Conservation (phyloP, 2,888 invertebrate species). For the Rhopalosiphum nymphaeae region DNA sequence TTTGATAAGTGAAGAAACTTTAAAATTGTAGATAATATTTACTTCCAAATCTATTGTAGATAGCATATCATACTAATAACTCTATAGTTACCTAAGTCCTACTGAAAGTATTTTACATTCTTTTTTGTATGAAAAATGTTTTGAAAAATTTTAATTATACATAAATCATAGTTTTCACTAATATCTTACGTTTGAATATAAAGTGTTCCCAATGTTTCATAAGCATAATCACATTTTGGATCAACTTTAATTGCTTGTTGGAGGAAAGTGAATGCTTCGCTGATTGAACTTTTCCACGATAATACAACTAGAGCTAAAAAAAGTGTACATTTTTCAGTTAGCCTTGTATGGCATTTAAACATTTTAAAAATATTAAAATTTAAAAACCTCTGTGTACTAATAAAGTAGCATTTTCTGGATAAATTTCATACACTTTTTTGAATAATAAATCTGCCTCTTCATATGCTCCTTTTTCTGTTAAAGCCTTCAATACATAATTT, state of each 20-base stretch:
- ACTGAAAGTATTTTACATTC: neutral
- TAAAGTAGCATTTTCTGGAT: constrained; percentile 87
- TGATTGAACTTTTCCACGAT: constrained; percentile 87
- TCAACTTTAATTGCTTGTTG: constrained; percentile 88
- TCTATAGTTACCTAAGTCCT: neutral
- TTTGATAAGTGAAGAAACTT: neutral
- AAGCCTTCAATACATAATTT: constrained; percentile 69
- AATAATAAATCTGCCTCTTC: constrained; percentile 86
- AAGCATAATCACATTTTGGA: constrained; percentile 93
- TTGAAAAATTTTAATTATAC: neutral
- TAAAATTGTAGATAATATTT: neutral
- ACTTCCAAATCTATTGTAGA: neutral
- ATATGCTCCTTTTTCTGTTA: constrained; percentile 84
- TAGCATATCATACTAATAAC: neutral
- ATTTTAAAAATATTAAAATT: neutral
- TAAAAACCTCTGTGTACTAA: constrained; percentile 85
- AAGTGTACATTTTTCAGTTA: neutral
- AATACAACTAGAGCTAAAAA: constrained; percentile 70
- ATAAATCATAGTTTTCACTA: neutral
- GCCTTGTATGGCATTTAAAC: neutral
- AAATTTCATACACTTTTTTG: constrained; percentile 83
- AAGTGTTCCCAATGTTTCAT: constrained; percentile 93
- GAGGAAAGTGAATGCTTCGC: constrained; percentile 83
- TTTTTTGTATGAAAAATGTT: neutral
- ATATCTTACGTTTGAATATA: constrained; percentile 86